Percentiles rank a stretch among this genome's conserved stretches.
Evolutionary conservation across 2,888 invertebrate species (phyloP).

Genomic region (Carpatolechia fugitivella): DNA sequence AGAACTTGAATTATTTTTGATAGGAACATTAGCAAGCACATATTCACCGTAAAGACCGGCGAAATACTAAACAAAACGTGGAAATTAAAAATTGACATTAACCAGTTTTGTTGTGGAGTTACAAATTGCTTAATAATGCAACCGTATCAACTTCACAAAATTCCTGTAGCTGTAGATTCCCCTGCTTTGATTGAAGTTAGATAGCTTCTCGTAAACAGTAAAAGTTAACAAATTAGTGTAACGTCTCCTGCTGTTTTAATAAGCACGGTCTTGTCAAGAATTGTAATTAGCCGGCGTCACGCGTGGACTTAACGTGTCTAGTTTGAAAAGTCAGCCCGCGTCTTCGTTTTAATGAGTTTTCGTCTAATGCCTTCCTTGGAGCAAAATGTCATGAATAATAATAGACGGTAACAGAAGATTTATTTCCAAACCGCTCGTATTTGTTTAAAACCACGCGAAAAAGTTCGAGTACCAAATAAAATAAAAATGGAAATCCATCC

Average conservation of each 20-base stretch:
- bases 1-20: no score
- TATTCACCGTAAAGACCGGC: neutral
- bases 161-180: neutral
- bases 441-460: neutral
- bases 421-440: neutral
- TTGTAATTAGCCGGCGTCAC: constrained; percentile 70
- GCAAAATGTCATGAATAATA: constrained; percentile 78
- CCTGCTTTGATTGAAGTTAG: constrained; percentile 11
- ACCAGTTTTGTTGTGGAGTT: no score
- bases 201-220: constrained; percentile 29
- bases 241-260: constrained; percentile 64
- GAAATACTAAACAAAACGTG: no score
- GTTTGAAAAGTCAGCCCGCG: constrained; percentile 76
- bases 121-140: no score
- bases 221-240: constrained; percentile 64
- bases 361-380: constrained; percentile 72
- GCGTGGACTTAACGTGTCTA: constrained; percentile 77
- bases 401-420: constrained; percentile 59
- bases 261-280: constrained; percentile 65
- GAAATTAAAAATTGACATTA: no score
- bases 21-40: no score
- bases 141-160: neutral
- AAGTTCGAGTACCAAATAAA: neutral
- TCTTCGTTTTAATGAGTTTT: constrained; percentile 77
- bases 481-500: neutral